phyloP scores from a whole-genome alignment of 2,797 vertebrate genomes.

The Crocidura indochinensis region DNA sequence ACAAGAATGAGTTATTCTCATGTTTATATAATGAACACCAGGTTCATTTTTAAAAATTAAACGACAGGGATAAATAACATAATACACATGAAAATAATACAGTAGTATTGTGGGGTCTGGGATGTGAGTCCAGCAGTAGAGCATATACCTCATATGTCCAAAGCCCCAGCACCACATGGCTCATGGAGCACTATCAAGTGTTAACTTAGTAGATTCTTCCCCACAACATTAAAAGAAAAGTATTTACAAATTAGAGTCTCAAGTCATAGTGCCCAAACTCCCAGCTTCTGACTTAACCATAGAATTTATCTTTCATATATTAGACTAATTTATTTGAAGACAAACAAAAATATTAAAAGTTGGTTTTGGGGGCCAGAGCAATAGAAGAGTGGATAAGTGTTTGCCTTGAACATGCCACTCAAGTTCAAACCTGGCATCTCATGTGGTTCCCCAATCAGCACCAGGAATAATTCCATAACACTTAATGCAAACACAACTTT shows the following conservation, averaged over 20 bases:
- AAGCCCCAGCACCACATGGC: too few species aligned
- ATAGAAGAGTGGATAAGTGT: too few species aligned
- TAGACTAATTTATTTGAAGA: neutral
- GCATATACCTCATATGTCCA: too few species aligned
- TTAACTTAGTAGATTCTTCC: too few species aligned
- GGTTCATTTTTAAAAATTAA: neutral
- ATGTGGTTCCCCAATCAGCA: too few species aligned
- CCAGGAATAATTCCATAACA: neutral
- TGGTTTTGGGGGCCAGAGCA: too few species aligned
- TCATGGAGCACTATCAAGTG: too few species aligned
- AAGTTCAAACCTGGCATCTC: too few species aligned
- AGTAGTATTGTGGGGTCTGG: neutral
- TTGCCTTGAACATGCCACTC: too few species aligned
- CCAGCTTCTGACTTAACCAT: slow-evolving; percentile 18
- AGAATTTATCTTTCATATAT: neutral
- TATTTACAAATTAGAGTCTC: neutral
- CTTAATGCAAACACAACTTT: neutral
- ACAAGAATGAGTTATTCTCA: slow-evolving; percentile 34
- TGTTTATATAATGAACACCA: neutral
- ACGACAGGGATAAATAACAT: neutral
- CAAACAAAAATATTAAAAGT: too few species aligned
- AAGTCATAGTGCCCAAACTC: neutral
- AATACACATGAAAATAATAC: neutral
- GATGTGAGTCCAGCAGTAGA: too few species aligned
- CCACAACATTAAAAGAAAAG: neutral